Conservation (phyloP, 2,888 invertebrate genomes). For the Nephrotoma flavescens region DNA sequence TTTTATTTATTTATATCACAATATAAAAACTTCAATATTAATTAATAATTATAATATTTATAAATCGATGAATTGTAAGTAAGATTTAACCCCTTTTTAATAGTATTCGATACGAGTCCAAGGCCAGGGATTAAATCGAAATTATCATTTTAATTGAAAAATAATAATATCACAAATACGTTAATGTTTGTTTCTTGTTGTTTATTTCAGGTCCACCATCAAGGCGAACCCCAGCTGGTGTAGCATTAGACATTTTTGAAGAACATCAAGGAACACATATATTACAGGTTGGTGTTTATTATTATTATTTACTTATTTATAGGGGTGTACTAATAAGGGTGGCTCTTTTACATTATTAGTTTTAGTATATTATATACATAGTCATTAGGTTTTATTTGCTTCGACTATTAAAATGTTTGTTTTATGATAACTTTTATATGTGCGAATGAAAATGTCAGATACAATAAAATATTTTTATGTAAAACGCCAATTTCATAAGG, state of each 20-base stretch:
- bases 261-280: constrained; percentile 97
- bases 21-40: background rate
- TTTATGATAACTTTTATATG: background rate
- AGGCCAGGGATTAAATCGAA: background rate
- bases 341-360: background rate
- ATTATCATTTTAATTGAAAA: background rate
- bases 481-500: background rate
- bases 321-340: background rate
- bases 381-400: background rate
- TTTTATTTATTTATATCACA: background rate
- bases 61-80: background rate
- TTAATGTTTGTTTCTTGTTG: background rate
- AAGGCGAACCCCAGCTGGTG: constrained; percentile 54
- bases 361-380: background rate
- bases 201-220: constrained; percentile 56
- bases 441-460: background rate
- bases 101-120: background rate
- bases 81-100: background rate
- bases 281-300: constrained; percentile 55
- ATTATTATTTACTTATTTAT: background rate
- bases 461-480: background rate
- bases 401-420: background rate
- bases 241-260: constrained; percentile 82
- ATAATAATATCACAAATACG: background rate
- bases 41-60: background rate